Conservation (phyloP, 2,797 vertebrate genomes). For the Phyllotis vaccarum region DNA sequence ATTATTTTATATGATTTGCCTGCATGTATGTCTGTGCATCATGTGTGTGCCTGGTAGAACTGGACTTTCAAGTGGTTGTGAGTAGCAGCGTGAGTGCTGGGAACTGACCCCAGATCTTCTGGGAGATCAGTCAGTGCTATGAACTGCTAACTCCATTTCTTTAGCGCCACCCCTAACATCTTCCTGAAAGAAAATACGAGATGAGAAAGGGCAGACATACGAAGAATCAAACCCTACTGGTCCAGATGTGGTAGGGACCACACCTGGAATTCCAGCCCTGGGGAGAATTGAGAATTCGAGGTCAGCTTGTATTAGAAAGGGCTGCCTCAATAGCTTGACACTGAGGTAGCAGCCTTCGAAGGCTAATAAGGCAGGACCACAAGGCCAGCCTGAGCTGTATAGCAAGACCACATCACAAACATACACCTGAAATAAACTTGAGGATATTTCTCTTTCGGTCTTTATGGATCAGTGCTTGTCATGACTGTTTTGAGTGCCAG, state of each 20-base stretch:
- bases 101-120: background rate
- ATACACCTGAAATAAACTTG: no score
- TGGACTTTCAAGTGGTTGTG: background rate
- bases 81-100: background rate
- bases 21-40: background rate
- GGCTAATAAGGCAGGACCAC: background rate
- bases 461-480: fast-evolving
- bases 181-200: background rate
- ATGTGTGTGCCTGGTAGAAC: background rate
- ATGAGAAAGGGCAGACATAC: background rate
- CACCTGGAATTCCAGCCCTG: background rate
- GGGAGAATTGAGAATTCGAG: background rate
- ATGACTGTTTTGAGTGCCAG: background rate
- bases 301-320: background rate
- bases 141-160: background rate
- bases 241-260: background rate
- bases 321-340: background rate
- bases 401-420: background rate
- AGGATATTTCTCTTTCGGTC: fast-evolving
- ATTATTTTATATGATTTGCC: background rate
- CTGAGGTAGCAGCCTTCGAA: background rate
- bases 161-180: no score
- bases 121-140: background rate
- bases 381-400: background rate
- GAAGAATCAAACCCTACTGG: background rate